phyloP scores from a whole-genome alignment of 2,797 vertebrate genomes.

The Heterohyrax brucei region DNA sequence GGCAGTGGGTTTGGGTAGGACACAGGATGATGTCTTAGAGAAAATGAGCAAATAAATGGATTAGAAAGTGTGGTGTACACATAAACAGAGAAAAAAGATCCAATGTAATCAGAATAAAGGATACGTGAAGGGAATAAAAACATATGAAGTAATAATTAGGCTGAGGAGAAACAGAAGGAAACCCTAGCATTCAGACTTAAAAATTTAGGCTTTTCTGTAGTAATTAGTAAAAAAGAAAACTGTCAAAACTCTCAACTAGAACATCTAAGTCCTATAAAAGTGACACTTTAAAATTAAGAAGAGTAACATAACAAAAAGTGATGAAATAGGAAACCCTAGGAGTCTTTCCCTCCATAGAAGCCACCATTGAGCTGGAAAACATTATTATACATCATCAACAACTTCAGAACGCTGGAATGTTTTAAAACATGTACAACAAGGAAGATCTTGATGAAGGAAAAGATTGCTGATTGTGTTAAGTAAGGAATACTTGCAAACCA shows the following conservation, averaged over 20 bases:
- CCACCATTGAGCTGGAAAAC: no score
- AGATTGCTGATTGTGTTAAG: no score
- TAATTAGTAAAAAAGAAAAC: background rate
- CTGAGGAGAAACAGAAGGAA: background rate
- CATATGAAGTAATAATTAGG: background rate
- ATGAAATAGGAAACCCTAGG: no score
- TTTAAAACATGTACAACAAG: no score
- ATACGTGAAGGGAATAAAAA: background rate
- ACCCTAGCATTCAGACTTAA: background rate
- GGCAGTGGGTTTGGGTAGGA: background rate
- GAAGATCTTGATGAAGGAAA: no score
- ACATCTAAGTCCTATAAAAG: background rate
- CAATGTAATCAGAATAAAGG: background rate
- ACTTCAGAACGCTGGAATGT: no score
- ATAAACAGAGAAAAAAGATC: background rate
- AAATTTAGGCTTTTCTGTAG: background rate
- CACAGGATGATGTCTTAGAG: background rate
- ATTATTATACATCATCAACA: no score
- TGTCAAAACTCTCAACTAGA: background rate
- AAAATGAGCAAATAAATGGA: slow-evolving; percentile 3
- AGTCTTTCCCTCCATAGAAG: no score
- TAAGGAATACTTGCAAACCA: no score
- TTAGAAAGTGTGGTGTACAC: background rate
- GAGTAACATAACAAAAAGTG: no score
- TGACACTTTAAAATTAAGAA: background rate